These are phyloP conservation scores for Drosophila paranaensis DNA, from an alignment of 2,888 invertebrate genomes.

Conservation along the genomic window DNA sequence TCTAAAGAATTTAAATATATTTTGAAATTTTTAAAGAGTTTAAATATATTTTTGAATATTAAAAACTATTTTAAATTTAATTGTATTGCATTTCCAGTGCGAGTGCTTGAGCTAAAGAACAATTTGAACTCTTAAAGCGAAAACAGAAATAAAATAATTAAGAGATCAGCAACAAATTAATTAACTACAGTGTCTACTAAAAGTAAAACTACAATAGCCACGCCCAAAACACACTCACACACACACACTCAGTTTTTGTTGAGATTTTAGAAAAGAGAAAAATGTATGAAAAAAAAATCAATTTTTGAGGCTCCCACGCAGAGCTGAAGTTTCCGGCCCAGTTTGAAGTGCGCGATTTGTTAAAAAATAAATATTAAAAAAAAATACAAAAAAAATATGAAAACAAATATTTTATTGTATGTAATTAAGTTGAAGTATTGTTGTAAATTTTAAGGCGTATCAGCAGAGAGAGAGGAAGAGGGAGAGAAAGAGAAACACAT, in stretches of 20 bases:
- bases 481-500: constrained; percentile 34
- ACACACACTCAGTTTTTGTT: constrained; percentile 56
- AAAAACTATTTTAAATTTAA: neutral
- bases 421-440: constrained; percentile 76
- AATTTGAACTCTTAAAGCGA: constrained; percentile 23
- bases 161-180: constrained; percentile 65
- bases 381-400: constrained; percentile 35
- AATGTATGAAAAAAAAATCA: constrained; percentile 30
- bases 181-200: constrained; percentile 76
- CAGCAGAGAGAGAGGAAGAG: constrained; percentile 29
- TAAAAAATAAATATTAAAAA: constrained; percentile 41
- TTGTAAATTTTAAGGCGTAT: constrained; percentile 77
- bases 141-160: constrained; percentile 26
- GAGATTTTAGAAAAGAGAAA: constrained; percentile 30
- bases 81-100: neutral
- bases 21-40: neutral
- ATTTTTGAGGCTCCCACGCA: constrained; percentile 49
- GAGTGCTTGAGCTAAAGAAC: constrained; percentile 40
- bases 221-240: constrained; percentile 26
- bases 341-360: constrained; percentile 69
- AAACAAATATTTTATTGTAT: constrained; percentile 51
- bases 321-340: constrained; percentile 65
- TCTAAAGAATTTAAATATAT: neutral
- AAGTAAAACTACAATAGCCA: constrained; percentile 77
- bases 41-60: neutral